Conservation (phyloP, 1,140 invertebrate genomes). For the Bombus sylvicola region DNA sequence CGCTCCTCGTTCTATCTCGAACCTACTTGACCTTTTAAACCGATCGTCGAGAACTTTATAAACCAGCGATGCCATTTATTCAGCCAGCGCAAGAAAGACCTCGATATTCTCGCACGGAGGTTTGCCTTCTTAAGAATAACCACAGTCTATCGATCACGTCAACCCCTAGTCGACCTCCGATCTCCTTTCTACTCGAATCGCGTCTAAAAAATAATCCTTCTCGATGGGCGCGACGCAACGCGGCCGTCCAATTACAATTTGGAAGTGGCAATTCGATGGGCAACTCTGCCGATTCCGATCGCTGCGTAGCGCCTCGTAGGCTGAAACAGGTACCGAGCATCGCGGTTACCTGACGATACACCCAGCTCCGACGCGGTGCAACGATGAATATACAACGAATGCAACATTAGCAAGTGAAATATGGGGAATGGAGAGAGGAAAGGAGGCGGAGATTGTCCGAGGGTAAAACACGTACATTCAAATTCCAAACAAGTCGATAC, state of each 20-base stretch:
- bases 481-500: conserved; percentile 57
- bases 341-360: conserved; percentile 32
- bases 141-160: not conserved
- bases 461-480: conserved; percentile 61
- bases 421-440: conserved; percentile 31
- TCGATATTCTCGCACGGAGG: not conserved
- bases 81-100: not conserved
- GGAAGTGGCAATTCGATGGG: too few species aligned
- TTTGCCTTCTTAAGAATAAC: conserved; percentile 6
- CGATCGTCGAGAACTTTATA: conserved; percentile 10
- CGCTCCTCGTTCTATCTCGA: conserved; percentile 16
- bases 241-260: not conserved
- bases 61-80: not conserved
- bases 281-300: not conserved
- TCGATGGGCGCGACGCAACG: not conserved
- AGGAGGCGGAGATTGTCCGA: conserved; percentile 35
- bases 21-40: conserved; percentile 31
- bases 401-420: conserved; percentile 75
- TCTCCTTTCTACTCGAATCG: not conserved
- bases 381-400: conserved; percentile 76
- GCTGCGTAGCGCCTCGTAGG: not conserved
- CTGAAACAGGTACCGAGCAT: conserved; percentile 21
- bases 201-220: not conserved
- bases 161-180: not conserved
- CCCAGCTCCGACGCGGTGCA: not conserved